These are phyloP conservation scores for Eumacrocentrus americanus DNA, from an alignment of 2,888 invertebrate genomes.

Conservation along the genomic window DNA sequence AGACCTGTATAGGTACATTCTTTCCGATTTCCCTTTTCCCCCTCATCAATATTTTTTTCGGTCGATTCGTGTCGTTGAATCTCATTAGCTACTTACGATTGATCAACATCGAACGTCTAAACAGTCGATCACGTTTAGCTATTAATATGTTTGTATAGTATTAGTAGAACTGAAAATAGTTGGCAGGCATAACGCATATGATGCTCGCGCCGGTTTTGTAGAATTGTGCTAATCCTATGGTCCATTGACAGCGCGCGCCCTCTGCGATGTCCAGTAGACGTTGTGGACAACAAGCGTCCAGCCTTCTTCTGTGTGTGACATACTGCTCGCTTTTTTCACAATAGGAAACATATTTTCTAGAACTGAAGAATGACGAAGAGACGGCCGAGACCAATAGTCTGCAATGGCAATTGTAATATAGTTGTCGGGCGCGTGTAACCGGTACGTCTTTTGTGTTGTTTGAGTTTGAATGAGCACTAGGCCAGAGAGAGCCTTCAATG, in stretches of 20 bases:
- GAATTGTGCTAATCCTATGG: too few species aligned
- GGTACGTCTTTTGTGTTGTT: conserved; percentile 40
- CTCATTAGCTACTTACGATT: neutral
- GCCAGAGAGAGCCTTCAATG: conserved; percentile 15
- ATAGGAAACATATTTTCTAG: conserved; percentile 44
- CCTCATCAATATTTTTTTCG: neutral
- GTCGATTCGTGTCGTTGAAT: conserved; percentile 5
- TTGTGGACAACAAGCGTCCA: too few species aligned
- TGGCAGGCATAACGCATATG: too few species aligned
- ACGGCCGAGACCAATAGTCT: conserved; percentile 38
- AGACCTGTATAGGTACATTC: conserved; percentile 20
- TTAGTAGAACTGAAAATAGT: too few species aligned
- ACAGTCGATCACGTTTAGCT: neutral
- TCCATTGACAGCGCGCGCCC: too few species aligned
- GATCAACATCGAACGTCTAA: neutral
- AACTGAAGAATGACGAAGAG: conserved; percentile 37
- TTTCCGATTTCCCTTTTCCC: conserved; percentile 26
- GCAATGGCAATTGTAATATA: conserved; percentile 48
- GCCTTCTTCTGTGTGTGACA: too few species aligned
- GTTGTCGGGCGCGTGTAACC: conserved; percentile 52
- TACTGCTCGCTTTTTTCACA: conserved; percentile 31
- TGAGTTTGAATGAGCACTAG: conserved; percentile 29
- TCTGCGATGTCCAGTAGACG: too few species aligned
- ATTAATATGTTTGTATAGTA: too few species aligned
- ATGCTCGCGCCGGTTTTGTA: too few species aligned